Evolutionary conservation across 2,888 invertebrate genomes (phyloP), one percentile per base, ranked within the genome.

Genomic region (Mythimna albipuncta): DNA sequence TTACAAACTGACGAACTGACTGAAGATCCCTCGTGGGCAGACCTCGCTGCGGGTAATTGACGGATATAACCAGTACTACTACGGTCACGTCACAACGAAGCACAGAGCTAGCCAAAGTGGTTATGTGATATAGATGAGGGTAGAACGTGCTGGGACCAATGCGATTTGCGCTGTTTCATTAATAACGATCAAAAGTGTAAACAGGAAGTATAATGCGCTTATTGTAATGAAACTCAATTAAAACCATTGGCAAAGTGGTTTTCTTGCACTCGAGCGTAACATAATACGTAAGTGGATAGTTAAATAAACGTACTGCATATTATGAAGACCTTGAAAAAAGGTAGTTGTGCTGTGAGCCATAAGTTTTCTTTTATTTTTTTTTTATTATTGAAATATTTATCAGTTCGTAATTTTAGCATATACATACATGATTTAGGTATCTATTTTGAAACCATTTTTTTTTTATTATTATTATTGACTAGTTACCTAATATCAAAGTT

Each of bases 91-190:
- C 21, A 21, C 5, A 41, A 26, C n/a, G 9, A 7, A 26, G 21
- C 52, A 13, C 13, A 21, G 6, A 32, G 16, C 61, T 4, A 32
- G 32, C 32, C 32, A 32, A 32, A 32, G 32, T 32, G 4, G 32
- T 32, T 32, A 32, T 4, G 32, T 57, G 35, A 21, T 26, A 57
- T 16, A 47, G 19, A 35, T 50, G 68, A 70, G 58, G 26, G 68
- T 7, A 11, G 13, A n/a, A 0, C n/a, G 38, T 47, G 44, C 19
- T 6, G 21, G 59, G 9, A 57, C 6, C 47, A 16, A 6, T 19
- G 21, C 35, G 16, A 47, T 47, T 38, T 47, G 55, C 16, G 55
- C 47, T 38, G 2, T 26, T 35, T 32, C 64, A 52, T 55, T 55
- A 16, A 55, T 55, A 13, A 35, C 65, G 16, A 64, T 55, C 54